Base-by-base conservation (phyloP, 1,140 invertebrate species). In the Dinothrombium tinctorium region DNA sequence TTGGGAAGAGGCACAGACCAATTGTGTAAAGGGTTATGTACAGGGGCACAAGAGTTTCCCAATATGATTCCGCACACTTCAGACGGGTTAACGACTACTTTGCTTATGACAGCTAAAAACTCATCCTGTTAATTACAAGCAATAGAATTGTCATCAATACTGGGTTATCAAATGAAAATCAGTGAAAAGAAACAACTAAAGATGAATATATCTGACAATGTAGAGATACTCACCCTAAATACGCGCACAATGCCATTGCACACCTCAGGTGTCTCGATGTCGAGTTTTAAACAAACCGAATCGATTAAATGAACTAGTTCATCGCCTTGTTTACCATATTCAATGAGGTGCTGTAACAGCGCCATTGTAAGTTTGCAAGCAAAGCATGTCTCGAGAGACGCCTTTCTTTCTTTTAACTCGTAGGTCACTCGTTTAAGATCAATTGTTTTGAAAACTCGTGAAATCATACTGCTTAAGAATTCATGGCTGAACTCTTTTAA, bases 21-120 rank as follows among this genome's bases (percentile, higher is more conserved):
- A 44, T 87, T 79, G 50, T 84, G 79, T 21, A 74, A 72, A 0
- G 80, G 78, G 57, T 82, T 82, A 43, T 45, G 51, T 15, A 42
- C 43, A 9, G 42, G 74, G 2, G 76, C 80, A 53, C 83, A 89
- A 20, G 76, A 78, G 51, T 84, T 78, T 1, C 81, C 81, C 29
- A 89, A 80, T 0, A 86, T 72, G 53, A 86, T 80, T 53, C 79
- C 83, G 57, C 83, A 89, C 28, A 87, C 75, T 57, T 86, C 80
- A 49, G 80, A 70, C 1, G 81, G 75, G 5, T 72, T 72, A 51
- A 80, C 68, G n/a, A 69, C 68, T 11, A 79, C 65, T 42, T 74
- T 63, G 50, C 76, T 73, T 38, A 82, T 51, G 3, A 83, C 77
- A 49, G 77, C 76, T 11, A 82, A 72, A 1, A 81, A 69, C 60